These are phyloP conservation scores for Notarius lentiginosus DNA, from an alignment of 2,113 vertebrate species.

Conservation along the genomic window DNA sequence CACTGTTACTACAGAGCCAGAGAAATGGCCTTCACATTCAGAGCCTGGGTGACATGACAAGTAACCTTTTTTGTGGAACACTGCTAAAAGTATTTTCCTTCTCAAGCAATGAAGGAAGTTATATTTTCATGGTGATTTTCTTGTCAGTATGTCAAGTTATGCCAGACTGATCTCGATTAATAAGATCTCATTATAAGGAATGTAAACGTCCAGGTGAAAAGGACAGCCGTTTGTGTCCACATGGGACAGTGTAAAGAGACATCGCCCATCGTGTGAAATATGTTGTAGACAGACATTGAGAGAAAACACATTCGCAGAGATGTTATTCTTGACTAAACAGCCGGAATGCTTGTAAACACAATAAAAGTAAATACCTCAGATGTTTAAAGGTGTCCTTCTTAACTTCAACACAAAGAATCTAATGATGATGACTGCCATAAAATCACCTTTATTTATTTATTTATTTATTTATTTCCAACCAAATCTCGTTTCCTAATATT, in stretches of 20 bases:
- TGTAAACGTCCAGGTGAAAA: constrained; percentile 51
- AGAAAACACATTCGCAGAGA: constrained; percentile 25
- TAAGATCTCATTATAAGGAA: constrained; percentile 54
- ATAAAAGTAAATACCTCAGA: constrained; percentile 50
- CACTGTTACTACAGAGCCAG: constrained; percentile 54
- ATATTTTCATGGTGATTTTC: constrained; percentile 73
- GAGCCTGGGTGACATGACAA: constrained; percentile 65
- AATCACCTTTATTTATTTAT: background rate
- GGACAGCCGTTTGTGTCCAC: constrained; percentile 59
- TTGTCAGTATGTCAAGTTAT: constrained; percentile 68
- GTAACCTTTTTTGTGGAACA: constrained; percentile 58
- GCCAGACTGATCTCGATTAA: constrained; percentile 65
- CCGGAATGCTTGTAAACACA: constrained; percentile 53
- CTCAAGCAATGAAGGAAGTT: constrained; percentile 67
- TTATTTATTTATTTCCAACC: background rate
- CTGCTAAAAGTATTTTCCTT: constrained; percentile 66
- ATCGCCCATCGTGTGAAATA: constrained; percentile 50
- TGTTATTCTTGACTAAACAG: constrained; percentile 37
- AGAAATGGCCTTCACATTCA: constrained; percentile 57
- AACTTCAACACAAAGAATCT: background rate
- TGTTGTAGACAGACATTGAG: constrained; percentile 50
- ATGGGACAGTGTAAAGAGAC: constrained; percentile 47
- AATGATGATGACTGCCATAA: background rate
- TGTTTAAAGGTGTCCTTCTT: background rate
- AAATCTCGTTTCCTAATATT: background rate